Evolutionary conservation across 1,140 invertebrate genomes (phyloP), one percentile per base, ranked within the genome.

Genomic region (Drosophila seguyi): DNA sequence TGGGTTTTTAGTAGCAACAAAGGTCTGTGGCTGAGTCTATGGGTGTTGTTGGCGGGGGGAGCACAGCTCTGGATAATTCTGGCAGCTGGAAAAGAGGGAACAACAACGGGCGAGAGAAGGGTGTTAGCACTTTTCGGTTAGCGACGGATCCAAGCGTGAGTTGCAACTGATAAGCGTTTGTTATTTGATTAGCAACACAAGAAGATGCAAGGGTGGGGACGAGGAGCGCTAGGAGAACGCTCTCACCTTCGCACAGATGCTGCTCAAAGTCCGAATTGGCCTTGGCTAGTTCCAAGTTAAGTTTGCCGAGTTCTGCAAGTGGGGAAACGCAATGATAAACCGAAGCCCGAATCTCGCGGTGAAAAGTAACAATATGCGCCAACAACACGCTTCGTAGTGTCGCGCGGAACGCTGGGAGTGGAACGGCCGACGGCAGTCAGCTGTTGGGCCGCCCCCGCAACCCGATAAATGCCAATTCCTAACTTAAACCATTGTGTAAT

Each of bases 201-300:
- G 52, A 22, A 36, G 31, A 22, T 22, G 50, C 18, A 34, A 14
- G 50, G 50, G 13, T 14, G 16, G n/a, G 34, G 36, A 38, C 34
- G 8, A n/a, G 52, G 52, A 55, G 52, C 25, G 27, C 38, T 11
- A 22, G 41, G 55, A 34, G 38, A 31, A 29, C 42, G 18, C 41
- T 20, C 59, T 81, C 62, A 92, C 91, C 91, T 92, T 92, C 91
- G 39, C 87, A 92, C 72, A 92, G 74, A 83, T 92, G 91, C 59
- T 92, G 90, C 55, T 92, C 81, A 58, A 92, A 92, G 53, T 92
- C 91, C 39, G 86, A 76, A 59, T 92, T 92, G 14, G 84, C 84
- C 76, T 90, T 82, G 39, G 90, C 85, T 65, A 92, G 66, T 62
- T 91, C 88, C 76, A 91, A 80, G 45, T 91, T 85, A 22, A 92